Evolutionary conservation across 2,888 invertebrate genomes (phyloP).

Genomic region (Palloptera scutellata): DNA sequence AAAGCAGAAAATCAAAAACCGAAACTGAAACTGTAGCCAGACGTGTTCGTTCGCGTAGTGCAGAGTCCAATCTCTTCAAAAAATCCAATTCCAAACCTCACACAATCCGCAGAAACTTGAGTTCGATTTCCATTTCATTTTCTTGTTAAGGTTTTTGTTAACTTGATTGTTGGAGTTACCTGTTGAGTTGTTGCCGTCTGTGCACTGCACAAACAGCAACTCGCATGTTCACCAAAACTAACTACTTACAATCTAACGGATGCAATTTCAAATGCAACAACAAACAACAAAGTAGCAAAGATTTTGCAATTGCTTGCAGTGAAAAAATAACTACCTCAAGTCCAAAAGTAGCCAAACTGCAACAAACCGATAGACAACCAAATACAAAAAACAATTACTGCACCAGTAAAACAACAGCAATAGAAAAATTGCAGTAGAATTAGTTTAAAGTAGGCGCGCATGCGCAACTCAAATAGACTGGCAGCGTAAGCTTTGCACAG

Average conservation of each 20-base stretch:
- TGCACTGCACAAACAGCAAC: slow-evolving; percentile 20
- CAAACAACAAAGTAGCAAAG: neutral
- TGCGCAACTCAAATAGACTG: neutral
- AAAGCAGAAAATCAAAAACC: neutral
- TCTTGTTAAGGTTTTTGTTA: slow-evolving; percentile 2
- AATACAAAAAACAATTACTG: slow-evolving; percentile 3
- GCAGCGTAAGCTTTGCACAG: no score
- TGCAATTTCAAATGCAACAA: slow-evolving; percentile 27
- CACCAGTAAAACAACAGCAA: neutral
- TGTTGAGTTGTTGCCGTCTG: slow-evolving; percentile 11
- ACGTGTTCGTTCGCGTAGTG: slow-evolving; percentile 16
- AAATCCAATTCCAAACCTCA: neutral
- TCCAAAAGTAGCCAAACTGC: slow-evolving; percentile 1
- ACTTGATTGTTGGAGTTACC: neutral
- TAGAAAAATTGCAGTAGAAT: slow-evolving; percentile 7
- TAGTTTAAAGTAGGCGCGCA: slow-evolving; percentile 1
- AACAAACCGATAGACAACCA: slow-evolving; percentile 16
- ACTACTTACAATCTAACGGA: slow-evolving; percentile 19
- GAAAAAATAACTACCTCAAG: neutral
- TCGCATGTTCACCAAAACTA: neutral
- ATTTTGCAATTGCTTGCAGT: neutral
- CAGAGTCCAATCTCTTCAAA: neutral
- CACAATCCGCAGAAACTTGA: neutral
- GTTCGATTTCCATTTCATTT: slow-evolving; percentile 5
- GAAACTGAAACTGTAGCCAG: neutral